Base-by-base conservation (phyloP, 2,888 invertebrate species). In the Andrena haemorrhoa region DNA sequence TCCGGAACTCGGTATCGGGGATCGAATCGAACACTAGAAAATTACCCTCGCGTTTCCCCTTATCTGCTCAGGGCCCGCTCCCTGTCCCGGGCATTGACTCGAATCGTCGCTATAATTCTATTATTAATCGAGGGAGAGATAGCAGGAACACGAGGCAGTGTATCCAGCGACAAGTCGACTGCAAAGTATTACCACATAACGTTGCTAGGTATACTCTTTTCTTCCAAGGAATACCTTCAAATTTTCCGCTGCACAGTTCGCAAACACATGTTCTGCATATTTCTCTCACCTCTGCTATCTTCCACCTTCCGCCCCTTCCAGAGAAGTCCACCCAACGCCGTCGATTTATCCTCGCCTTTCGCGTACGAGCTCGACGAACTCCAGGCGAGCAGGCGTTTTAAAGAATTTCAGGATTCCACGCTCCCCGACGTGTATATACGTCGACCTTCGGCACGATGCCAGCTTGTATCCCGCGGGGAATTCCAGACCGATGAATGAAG, bases 401-500 rank as follows among this genome's bases (percentile, higher is more conserved):
- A 66, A 66, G 73, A 85, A 79, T 76, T 76, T 64, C 8, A 16
- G 74, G 61, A 85, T 79, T 66, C 8, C 33, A 51, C 53, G 65
- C 16, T 29, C 56, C 20, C 56, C 20, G 61, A 12, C 41, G 60
- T 51, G 79, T 73, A 79, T 60, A 72, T 47, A 35, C 77, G 73
- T 51, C 65, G 79, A 85, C 82, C 82, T 77, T 85, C 85, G 82
- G 82, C 85, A 7, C 6, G 29, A 16, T 75, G 83, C 83, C 83
- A 79, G 69, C 35, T 41, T 16, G 56, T 41, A 51, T 41, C 64
- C 56, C 49, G 56, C 23, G 10, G 29, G 47, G 64, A n/a, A 64
- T 69, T 71, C 58, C 63, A 70, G 63, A 29, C 61, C 70, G 74
- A 74, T 83, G 83, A 83, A 83, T 72, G 83, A 83, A 71, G 77